Evolutionary conservation across 2,888 invertebrate species (phyloP).

Genomic region (Orthosia incerta): DNA sequence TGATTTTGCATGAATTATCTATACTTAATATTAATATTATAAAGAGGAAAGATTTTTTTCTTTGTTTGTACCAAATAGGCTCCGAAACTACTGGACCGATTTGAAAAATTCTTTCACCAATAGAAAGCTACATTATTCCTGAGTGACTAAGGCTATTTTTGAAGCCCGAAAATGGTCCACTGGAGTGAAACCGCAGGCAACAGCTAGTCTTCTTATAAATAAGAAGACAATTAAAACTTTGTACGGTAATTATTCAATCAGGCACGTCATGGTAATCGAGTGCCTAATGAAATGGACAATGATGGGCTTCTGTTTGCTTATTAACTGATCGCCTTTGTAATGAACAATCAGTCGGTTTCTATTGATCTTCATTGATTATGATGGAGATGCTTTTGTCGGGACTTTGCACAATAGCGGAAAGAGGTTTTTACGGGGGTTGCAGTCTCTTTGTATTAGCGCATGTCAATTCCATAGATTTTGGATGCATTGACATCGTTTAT

Average conservation of each 20-base stretch:
- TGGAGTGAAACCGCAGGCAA: no score
- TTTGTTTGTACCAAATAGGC: no score
- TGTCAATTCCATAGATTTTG: neutral
- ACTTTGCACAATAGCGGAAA: neutral
- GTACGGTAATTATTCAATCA: constrained; percentile 42
- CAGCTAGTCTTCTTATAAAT: constrained; percentile 18
- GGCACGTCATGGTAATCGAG: constrained; percentile 40
- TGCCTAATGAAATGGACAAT: constrained; percentile 50
- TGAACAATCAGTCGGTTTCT: constrained; percentile 32
- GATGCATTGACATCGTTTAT: no score
- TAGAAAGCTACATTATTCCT: no score
- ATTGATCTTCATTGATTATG: constrained; percentile 22
- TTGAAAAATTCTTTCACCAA: no score
- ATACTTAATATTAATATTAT: no score
- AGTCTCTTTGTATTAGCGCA: neutral
- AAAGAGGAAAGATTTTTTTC: no score
- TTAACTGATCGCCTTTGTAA: constrained; percentile 33
- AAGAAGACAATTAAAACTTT: constrained; percentile 19
- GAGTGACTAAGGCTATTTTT: no score
- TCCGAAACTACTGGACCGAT: no score
- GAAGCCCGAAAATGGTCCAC: no score
- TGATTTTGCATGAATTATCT: constrained; percentile 22
- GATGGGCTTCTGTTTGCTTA: constrained; percentile 31
- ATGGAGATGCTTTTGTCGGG: neutral
- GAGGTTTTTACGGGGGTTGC: neutral